A percentile compares a stretch with the other conserved stretches of the same genome.
phyloP scores from a whole-genome alignment of 2,888 invertebrate genomes.

The Troides helena region DNA sequence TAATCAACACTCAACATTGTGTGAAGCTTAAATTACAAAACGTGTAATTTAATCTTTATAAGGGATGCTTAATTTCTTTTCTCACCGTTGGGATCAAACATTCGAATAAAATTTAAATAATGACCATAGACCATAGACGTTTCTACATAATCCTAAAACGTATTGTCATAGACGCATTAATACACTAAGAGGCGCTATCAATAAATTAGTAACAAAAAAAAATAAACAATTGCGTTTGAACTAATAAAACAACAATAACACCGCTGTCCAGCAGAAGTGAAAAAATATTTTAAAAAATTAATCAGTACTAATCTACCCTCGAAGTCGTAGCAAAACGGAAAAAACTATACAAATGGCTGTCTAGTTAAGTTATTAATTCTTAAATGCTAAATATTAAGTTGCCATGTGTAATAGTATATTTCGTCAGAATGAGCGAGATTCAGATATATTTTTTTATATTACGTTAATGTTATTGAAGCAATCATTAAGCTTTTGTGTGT shows the following conservation, averaged over 20 bases:
- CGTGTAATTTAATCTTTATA: not conserved
- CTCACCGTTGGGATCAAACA: not conserved
- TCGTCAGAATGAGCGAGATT: too few relatives aligned
- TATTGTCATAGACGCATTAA: slow-evolving; percentile 22
- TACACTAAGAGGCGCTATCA: not conserved
- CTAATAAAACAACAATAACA: not conserved
- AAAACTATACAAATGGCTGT: not conserved
- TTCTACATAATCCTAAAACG: not conserved
- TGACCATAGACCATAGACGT: not conserved
- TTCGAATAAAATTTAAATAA: not conserved
- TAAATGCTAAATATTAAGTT: too few relatives aligned
- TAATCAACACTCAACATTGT: not conserved
- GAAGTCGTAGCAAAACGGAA: not conserved
- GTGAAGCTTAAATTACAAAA: too few relatives aligned
- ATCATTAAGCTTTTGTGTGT: not conserved
- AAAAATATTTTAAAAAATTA: not conserved
- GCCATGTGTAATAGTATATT: too few relatives aligned
- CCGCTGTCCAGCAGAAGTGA: not conserved
- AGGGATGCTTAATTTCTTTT: not conserved
- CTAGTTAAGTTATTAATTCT: too few relatives aligned
- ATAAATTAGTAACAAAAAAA: not conserved
- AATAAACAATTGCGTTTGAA: not conserved
- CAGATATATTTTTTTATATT: too few relatives aligned
- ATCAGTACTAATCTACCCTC: not conserved
- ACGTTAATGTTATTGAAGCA: not conserved